A percentile compares a stretch with the other conserved stretches of the same genome.
These are phyloP conservation scores for Phaenicophaeus curvirostris DNA, from an alignment of 2,797 vertebrate species.

Conservation along the genomic window DNA sequence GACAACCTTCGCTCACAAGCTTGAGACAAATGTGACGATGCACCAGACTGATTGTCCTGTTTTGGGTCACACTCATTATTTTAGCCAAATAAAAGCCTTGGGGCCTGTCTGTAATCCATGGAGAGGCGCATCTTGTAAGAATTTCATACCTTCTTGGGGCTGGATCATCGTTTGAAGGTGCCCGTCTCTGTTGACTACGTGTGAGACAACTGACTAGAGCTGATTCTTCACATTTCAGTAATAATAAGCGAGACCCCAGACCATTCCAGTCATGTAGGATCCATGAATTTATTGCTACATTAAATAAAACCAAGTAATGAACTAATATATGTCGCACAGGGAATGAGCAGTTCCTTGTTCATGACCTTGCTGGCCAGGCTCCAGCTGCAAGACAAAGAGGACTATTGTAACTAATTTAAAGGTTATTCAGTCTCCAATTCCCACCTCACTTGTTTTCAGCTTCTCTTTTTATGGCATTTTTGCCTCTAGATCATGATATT, in stretches of 20 bases:
- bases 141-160: not conserved
- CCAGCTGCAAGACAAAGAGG: slow-evolving; percentile 28
- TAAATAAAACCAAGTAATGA: slow-evolving; percentile 10
- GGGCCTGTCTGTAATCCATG: not conserved
- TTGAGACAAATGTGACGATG: not conserved
- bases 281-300: not conserved
- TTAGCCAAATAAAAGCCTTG: not conserved
- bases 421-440: not conserved
- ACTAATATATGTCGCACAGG: not conserved
- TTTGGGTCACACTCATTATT: not conserved
- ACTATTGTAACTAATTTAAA: not conserved
- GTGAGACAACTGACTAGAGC: not conserved
- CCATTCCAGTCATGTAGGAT: not conserved
- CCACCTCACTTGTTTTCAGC: slow-evolving; percentile 18
- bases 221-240: not conserved
- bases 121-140: not conserved
- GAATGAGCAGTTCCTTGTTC: slow-evolving; percentile 39
- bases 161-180: not conserved
- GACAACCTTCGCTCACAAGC: not conserved
- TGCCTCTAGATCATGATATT: not conserved
- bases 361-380: not conserved
- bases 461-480: not conserved
- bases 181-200: not conserved
- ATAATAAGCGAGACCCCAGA: not conserved
- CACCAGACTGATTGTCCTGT: not conserved